Conservation (phyloP, 2,113 vertebrate genomes). For the Suncus etruscus region DNA sequence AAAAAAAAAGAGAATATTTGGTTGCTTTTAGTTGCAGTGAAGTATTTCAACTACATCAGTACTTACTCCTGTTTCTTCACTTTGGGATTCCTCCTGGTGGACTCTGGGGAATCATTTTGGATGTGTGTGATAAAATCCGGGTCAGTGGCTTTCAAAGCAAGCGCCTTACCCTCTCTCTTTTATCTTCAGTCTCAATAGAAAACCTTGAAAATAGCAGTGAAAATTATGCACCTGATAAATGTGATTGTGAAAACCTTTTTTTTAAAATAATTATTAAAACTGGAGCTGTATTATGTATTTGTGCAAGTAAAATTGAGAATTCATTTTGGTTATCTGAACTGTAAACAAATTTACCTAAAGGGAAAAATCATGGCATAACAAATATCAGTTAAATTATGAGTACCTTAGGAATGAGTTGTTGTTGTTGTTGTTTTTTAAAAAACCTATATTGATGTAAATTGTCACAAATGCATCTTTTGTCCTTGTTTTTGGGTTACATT, state of each 20-base stretch:
- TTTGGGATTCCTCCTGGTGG: no score
- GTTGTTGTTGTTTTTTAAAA: background rate
- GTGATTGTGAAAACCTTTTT: background rate
- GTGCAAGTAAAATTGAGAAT: background rate
- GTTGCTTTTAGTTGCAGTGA: background rate
- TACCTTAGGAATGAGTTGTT: background rate
- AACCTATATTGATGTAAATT: background rate
- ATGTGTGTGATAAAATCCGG: no score
- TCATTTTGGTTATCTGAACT: background rate
- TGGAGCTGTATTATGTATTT: background rate
- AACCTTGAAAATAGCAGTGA: background rate
- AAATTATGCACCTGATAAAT: background rate
- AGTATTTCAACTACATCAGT: background rate
- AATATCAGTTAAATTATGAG: constrained; percentile 6
- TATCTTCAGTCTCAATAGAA: background rate
- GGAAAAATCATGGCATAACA: constrained; percentile 3
- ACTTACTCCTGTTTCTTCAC: no score
- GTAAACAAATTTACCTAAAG: background rate
- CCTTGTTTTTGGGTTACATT: no score
- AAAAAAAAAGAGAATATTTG: background rate
- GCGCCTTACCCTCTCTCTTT: no score
- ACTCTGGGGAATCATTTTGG: no score
- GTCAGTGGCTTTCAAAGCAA: no score
- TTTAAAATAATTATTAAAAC: background rate
- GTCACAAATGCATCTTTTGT: no score